phyloP scores from a whole-genome alignment of 2,113 vertebrate species.

The Mirounga angustirostris region DNA sequence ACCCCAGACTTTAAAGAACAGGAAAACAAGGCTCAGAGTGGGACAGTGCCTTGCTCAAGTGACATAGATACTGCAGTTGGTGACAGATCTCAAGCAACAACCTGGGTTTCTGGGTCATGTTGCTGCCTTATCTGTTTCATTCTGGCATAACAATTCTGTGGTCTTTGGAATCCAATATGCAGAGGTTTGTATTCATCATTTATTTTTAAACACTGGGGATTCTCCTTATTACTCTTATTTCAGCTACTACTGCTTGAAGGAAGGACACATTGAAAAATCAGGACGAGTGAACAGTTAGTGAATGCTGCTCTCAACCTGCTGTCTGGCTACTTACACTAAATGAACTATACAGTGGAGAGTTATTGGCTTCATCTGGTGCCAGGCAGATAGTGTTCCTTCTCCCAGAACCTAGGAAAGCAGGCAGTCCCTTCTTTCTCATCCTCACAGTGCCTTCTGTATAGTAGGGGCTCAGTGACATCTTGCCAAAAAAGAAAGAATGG shows the following conservation, averaged over 20 bases:
- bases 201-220: conserved; percentile 24
- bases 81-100: conserved; percentile 52
- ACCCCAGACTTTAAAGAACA: conserved; percentile 50
- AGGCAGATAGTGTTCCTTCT: not conserved
- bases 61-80: not conserved
- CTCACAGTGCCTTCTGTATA: not conserved
- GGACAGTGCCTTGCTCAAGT: not conserved
- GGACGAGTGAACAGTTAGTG: not conserved
- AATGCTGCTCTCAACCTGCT: not conserved
- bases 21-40: conserved; percentile 47
- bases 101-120: not conserved
- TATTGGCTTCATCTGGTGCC: not conserved
- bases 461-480: not conserved
- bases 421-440: not conserved
- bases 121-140: conserved; percentile 30
- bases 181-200: conserved; percentile 15
- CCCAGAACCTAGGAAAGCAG: not conserved
- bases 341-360: not conserved
- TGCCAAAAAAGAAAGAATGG: not conserved
- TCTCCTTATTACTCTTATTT: conserved; percentile 14
- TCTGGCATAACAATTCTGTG: not conserved
- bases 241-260: not conserved
- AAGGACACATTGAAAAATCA: not conserved
- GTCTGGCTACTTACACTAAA: not conserved
- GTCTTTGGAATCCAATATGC: conserved; percentile 5